Evolutionary conservation across 2,797 vertebrate species (phyloP).

Genomic region (Acanthurus lineatus): DNA sequence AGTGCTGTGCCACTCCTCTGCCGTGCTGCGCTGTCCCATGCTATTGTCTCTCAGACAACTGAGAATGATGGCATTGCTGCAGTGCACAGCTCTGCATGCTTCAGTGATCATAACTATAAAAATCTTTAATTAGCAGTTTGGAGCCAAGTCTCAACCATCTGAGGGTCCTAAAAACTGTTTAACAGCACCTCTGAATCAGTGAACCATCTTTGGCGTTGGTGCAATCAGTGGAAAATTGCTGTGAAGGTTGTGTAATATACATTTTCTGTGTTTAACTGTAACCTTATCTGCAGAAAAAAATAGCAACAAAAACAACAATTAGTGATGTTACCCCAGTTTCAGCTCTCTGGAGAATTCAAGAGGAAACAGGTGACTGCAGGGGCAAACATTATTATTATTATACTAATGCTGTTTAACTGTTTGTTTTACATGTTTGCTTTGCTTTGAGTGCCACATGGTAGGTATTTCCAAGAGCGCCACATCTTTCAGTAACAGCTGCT

Average conservation of each 20-base stretch:
- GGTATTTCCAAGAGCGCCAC: constrained; percentile 8
- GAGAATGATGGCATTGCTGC: constrained; percentile 33
- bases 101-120: constrained; percentile 55
- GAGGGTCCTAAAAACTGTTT: constrained; percentile 53
- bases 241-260: constrained; percentile 9
- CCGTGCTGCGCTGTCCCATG: constrained; percentile 25
- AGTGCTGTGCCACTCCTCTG: constrained; percentile 22
- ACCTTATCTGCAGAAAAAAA: constrained; percentile 20
- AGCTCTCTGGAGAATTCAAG: constrained; percentile 10
- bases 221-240: constrained; percentile 24
- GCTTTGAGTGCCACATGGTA: constrained; percentile 15
- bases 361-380: constrained; percentile 25
- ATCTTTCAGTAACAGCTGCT: constrained; percentile 1
- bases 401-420: constrained; percentile 17
- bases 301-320: constrained; percentile 30
- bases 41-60: constrained; percentile 6
- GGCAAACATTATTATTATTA: constrained; percentile 36
- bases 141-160: constrained; percentile 50
- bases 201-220: constrained; percentile 24
- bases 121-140: constrained; percentile 69
- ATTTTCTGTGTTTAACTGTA: constrained; percentile 4
- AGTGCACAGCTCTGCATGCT: constrained; percentile 46
- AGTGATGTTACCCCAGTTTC: constrained; percentile 1
- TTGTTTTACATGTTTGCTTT: constrained; percentile 37
- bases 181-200: constrained; percentile 49